Conservation (phyloP, 1,140 invertebrate species). For the Metopolophium dirhodum region DNA sequence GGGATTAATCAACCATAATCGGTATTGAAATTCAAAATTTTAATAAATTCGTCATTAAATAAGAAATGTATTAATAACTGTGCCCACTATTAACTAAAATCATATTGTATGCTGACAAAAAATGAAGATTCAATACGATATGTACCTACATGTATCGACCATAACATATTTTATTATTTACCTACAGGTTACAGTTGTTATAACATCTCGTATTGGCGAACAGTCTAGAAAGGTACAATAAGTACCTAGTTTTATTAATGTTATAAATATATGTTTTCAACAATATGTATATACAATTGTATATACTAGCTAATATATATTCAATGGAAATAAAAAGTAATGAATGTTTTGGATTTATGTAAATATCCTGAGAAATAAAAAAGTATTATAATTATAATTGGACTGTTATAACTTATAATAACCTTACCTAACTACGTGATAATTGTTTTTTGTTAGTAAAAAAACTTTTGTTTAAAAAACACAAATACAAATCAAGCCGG, state of each 20-base stretch:
- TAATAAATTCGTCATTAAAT: neutral
- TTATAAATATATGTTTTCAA: neutral
- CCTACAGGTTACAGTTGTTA: neutral
- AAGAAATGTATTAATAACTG: too few species aligned
- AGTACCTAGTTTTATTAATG: neutral
- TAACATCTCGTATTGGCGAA: too few species aligned
- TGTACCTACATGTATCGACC: neutral
- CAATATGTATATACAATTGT: neutral
- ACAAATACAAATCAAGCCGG: neutral
- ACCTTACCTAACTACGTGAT: neutral
- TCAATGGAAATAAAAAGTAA: neutral
- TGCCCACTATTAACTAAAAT: too few species aligned
- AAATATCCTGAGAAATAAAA: neutral
- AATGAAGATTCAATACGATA: too few species aligned
- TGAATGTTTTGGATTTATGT: neutral
- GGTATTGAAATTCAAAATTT: neutral
- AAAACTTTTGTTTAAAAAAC: neutral
- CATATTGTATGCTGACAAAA: too few species aligned
- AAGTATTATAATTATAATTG: neutral
- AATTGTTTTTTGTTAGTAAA: neutral
- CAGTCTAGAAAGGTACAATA: too few species aligned
- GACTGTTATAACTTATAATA: neutral
- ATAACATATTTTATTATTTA: neutral
- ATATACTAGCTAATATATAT: too few species aligned
- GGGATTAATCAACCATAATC: too few species aligned